Conservation (phyloP, 2,797 vertebrate genomes). For the Gymnothorax reevesii region DNA sequence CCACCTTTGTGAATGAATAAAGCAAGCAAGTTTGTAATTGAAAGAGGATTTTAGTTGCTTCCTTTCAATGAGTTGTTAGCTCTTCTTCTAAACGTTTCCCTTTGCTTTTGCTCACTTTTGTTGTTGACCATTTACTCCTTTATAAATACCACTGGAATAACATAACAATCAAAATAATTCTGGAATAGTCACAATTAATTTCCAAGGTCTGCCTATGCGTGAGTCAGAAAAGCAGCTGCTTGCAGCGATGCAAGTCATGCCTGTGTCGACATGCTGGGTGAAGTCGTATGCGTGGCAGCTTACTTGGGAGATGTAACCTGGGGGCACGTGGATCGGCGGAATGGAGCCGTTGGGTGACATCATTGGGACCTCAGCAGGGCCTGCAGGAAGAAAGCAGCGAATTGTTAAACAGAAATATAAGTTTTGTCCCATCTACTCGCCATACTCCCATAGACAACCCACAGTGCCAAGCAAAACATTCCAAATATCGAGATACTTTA, state of each 20-base stretch:
- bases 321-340: constrained; percentile 95
- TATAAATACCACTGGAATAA: background rate
- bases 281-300: constrained; percentile 26
- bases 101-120: background rate
- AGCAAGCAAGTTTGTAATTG: background rate
- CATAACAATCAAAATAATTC: background rate
- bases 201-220: background rate
- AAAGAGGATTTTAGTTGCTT: background rate
- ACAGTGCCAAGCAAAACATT: constrained; percentile 30
- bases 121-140: background rate
- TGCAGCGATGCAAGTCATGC: background rate
- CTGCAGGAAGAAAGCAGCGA: constrained; percentile 58
- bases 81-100: background rate
- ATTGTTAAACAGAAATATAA: constrained; percentile 25
- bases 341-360: constrained; percentile 98
- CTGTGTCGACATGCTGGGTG: background rate
- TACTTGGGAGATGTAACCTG: constrained; percentile 98
- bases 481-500: constrained; percentile 27
- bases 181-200: background rate
- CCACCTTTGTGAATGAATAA: background rate
- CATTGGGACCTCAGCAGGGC: constrained; percentile 97
- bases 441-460: background rate
- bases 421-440: background rate
- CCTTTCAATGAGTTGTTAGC: background rate
- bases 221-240: background rate